phyloP scores from a whole-genome alignment of 2,797 vertebrate species.

The Acanthurus tractus region DNA sequence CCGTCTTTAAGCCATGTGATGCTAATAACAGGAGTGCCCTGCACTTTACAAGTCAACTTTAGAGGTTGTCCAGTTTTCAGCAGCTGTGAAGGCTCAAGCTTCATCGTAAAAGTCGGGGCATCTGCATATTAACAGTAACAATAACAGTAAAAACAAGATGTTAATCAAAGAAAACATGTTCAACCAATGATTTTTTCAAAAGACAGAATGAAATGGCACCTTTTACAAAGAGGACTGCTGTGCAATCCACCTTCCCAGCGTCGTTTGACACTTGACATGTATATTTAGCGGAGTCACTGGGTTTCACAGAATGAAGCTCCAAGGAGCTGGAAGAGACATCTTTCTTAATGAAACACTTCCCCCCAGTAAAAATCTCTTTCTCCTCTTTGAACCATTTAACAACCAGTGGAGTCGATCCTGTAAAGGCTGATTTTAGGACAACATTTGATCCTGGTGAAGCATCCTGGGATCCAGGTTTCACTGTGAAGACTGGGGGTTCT shows the following conservation, averaged over 20 bases:
- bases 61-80: slow-evolving; percentile 88
- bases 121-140: slow-evolving; percentile 80
- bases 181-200: slow-evolving; percentile 19
- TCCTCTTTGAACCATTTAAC: slow-evolving; percentile 95
- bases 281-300: slow-evolving; percentile 92
- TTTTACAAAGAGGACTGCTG: slow-evolving; percentile 94
- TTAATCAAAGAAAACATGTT: slow-evolving; percentile 52
- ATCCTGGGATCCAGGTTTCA: slow-evolving; percentile 88
- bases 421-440: slow-evolving; percentile 89
- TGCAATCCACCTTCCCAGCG: slow-evolving; percentile 91
- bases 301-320: slow-evolving; percentile 93
- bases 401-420: slow-evolving; percentile 90
- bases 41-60: slow-evolving; percentile 91
- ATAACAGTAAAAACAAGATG: slow-evolving; percentile 59
- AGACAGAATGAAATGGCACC: slow-evolving; percentile 85
- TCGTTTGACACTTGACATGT: slow-evolving; percentile 94
- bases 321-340: slow-evolving; percentile 91
- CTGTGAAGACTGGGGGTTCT: slow-evolving; percentile 92
- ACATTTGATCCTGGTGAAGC: slow-evolving; percentile 89
- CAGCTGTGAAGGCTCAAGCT: slow-evolving; percentile 88
- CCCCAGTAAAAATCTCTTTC: slow-evolving; percentile 91
- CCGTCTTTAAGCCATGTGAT: slow-evolving; percentile 92
- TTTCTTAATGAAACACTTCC: slow-evolving; percentile 93
- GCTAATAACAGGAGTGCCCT: slow-evolving; percentile 91
- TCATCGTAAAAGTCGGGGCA: slow-evolving; percentile 90